Conservation (phyloP, 2,888 invertebrate genomes). For the Ectemnius continuus region DNA sequence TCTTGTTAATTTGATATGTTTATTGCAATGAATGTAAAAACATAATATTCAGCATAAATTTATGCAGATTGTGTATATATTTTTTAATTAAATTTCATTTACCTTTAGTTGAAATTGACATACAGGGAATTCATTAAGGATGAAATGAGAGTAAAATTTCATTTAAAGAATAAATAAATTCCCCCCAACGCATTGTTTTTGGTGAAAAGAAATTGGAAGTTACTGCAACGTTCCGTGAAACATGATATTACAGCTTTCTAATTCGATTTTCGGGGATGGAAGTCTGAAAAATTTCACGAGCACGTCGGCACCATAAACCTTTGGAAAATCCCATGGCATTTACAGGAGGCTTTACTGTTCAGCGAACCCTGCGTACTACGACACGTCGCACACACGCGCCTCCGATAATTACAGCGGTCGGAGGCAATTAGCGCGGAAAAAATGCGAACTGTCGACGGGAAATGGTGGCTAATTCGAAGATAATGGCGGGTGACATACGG, state of each 20-base stretch:
- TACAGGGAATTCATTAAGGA: too few relatives aligned
- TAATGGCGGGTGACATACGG: slow-evolving; percentile 35
- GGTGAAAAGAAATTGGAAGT: too few relatives aligned
- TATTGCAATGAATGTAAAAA: too few relatives aligned
- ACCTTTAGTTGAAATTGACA: too few relatives aligned
- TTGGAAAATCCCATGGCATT: slow-evolving; percentile 6
- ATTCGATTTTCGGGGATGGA: not conserved
- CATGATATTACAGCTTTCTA: not conserved
- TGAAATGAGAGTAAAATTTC: too few relatives aligned
- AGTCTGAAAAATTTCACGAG: not conserved
- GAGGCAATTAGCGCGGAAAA: slow-evolving; percentile 42
- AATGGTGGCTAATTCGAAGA: slow-evolving; percentile 46
- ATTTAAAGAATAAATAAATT: too few relatives aligned
- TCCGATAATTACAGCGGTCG: not conserved
- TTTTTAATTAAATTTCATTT: too few relatives aligned
- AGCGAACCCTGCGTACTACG: not conserved
- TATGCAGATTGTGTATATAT: too few relatives aligned
- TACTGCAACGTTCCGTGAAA: too few relatives aligned
- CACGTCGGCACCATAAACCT: not conserved
- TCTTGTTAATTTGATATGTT: too few relatives aligned
- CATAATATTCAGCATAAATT: too few relatives aligned
- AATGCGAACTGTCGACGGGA: slow-evolving; percentile 46
- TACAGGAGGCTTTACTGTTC: slow-evolving; percentile 21
- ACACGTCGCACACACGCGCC: not conserved
- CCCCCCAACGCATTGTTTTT: too few relatives aligned